Percentiles rank a stretch among this genome's conserved stretches.
phyloP scores from a whole-genome alignment of 2,888 invertebrate species.

The Eugnorisma glareosa region DNA sequence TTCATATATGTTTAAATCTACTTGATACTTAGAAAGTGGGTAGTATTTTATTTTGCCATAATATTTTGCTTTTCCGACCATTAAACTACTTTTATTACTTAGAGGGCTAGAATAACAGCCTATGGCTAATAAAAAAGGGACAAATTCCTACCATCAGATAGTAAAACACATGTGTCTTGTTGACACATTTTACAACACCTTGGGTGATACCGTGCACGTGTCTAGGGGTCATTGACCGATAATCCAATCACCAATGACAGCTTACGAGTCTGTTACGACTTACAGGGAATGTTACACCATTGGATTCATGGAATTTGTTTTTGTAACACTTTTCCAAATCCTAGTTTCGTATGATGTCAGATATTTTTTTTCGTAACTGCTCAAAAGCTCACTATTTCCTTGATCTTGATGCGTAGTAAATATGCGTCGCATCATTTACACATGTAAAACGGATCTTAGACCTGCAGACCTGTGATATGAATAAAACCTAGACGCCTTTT shows the following conservation, averaged over 20 bases:
- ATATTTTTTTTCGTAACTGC: constrained; percentile 3
- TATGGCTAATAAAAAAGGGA: constrained; percentile 26
- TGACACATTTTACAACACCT: constrained; percentile 63
- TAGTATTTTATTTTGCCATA: neutral
- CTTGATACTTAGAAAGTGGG: neutral
- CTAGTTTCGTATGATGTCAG: constrained; percentile 24
- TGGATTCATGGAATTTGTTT: constrained; percentile 45
- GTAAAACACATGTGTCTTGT: constrained; percentile 46
- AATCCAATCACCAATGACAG: constrained; percentile 77
- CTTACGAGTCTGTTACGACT: constrained; percentile 63
- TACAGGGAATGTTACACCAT: constrained; percentile 57
- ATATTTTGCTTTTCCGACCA: neutral
- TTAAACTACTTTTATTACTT: neutral
- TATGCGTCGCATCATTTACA: neutral
- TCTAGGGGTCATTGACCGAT: constrained; percentile 76
- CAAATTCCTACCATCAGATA: constrained; percentile 34
- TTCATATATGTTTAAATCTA: neutral
- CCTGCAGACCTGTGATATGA: too few relatives aligned
- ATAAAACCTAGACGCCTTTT: neutral
- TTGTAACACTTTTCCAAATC: constrained; percentile 24
- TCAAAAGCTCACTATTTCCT: neutral
- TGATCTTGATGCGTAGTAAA: neutral
- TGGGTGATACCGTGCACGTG: constrained; percentile 62
- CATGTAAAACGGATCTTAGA: too few relatives aligned
- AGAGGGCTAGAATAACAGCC: constrained; percentile 1